Base-by-base conservation (phyloP, 2,888 invertebrate genomes). In the Portevinia maculata region DNA sequence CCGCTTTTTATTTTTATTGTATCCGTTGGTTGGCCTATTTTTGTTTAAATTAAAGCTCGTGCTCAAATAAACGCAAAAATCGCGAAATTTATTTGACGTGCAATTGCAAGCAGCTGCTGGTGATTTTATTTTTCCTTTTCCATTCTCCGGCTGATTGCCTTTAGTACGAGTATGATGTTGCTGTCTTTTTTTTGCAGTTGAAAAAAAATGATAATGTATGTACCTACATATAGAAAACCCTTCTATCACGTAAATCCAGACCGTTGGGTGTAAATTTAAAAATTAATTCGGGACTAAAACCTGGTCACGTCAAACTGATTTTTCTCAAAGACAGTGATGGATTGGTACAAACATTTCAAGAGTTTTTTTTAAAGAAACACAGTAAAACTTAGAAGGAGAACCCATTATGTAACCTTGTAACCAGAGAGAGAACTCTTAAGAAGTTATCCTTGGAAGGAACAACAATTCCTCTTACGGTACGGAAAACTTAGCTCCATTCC, bases 21-120 rank as follows among this genome's bases (percentile, higher is more conserved):
- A 83, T 83, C 83, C 83, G 78, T 78, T 83, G 83, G 74, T 74
- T 79, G 79, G 83, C 83, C 83, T 83, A 83, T 83, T 83, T 83
- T 83, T 78, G 83, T 78, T 83, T 78, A 83, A 83, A 83, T 83
- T 83, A 83, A 83, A 84, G 79, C 79, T 84, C 84, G 84, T 84
- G 84, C 76, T 84, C 84, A 84, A 79, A 84, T 79, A 84, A 84
- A 84, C 79, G 79, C 79, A 79, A 84, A 84, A 69, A 79, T 84
- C 84, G 79, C 84, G 84, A 79, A 84, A 84, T 84, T 84, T 84
- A 84, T 84, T 74, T 84, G 84, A 84, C 79, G 84, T 84, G 79
- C 84, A 84, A 84, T 84, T 84, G 78, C 83, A 78, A 83, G 83
- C 83, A 83, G 83, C 83, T 84, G 79, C 84, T 79, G 55, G 46